Percentiles rank a stretch among this genome's conserved stretches.
phyloP scores from a whole-genome alignment of 2,797 vertebrate species.

The Acridotheres tristis region DNA sequence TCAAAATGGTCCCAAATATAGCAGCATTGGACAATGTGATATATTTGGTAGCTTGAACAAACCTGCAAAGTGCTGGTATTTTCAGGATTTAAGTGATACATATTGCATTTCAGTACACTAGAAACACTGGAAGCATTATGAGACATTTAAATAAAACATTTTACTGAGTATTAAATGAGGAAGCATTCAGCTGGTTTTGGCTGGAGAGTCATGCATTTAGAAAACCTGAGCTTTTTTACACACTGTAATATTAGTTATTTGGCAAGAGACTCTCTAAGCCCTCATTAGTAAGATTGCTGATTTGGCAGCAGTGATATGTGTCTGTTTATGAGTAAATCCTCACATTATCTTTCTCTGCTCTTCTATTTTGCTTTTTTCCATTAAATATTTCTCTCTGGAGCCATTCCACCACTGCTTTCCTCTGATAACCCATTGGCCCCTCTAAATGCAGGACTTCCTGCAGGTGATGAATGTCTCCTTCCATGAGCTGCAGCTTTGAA shows the following conservation, averaged over 20 bases:
- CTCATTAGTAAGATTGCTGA: conserved; percentile 40
- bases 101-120: background rate
- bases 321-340: conserved; percentile 28
- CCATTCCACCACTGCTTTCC: background rate
- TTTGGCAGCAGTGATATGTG: conserved; percentile 19
- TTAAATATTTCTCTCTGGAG: background rate
- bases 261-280: conserved; percentile 18
- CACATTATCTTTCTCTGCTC: conserved; percentile 7
- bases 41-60: conserved; percentile 24
- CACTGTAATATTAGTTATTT: conserved; percentile 13
- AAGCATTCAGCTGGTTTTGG: conserved; percentile 52
- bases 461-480: background rate
- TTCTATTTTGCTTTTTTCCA: background rate
- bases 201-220: conserved; percentile 1
- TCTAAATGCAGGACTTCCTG: background rate
- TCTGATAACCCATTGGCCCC: background rate
- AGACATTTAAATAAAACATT: conserved; percentile 36
- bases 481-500: background rate
- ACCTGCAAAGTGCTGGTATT: background rate
- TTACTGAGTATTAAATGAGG: conserved; percentile 31
- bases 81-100: conserved; percentile 32
- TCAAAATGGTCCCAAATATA: background rate
- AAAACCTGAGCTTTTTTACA: conserved; percentile 52
- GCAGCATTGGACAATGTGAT: background rate
- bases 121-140: conserved; percentile 47